A percentile compares a stretch with the other conserved stretches of the same genome.
These are phyloP conservation scores for Xanthia icteritia DNA, from an alignment of 2,888 invertebrate species.

Conservation along the genomic window DNA sequence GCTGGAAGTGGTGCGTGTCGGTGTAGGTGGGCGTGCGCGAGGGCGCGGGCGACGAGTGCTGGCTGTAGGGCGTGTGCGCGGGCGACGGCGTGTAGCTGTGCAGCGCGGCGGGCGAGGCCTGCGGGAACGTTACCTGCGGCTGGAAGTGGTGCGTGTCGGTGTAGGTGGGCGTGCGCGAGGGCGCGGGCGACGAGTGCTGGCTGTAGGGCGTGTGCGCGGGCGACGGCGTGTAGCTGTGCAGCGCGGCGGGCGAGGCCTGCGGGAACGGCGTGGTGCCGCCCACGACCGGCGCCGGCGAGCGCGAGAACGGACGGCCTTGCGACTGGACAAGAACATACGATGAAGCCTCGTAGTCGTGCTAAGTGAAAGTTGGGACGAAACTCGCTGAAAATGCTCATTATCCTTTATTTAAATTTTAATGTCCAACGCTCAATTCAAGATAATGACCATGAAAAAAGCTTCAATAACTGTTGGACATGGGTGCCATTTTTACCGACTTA, in stretches of 20 bases:
- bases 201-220: conserved; percentile 87
- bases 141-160: conserved; percentile 68
- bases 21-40: conserved; percentile 76
- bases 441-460: too few relatives aligned
- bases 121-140: conserved; percentile 76
- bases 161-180: conserved; percentile 77
- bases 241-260: conserved; percentile 78
- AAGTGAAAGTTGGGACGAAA: neutral
- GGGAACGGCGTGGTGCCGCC: conserved; percentile 77
- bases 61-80: conserved; percentile 86
- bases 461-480: too few relatives aligned
- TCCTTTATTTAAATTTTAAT: too few relatives aligned
- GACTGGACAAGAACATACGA: conserved; percentile 44
- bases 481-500: too few relatives aligned
- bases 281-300: conserved; percentile 76
- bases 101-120: conserved; percentile 77
- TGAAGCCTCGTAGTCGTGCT: neutral
- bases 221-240: conserved; percentile 82
- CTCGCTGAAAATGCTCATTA: neutral
- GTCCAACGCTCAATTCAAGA: too few relatives aligned
- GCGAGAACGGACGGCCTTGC: conserved; percentile 77
- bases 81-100: conserved; percentile 85
- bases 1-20: conserved; percentile 67
- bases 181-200: conserved; percentile 86
- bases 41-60: conserved; percentile 85